phyloP scores from a whole-genome alignment of 2,888 invertebrate species.

The Agrilus mali region DNA sequence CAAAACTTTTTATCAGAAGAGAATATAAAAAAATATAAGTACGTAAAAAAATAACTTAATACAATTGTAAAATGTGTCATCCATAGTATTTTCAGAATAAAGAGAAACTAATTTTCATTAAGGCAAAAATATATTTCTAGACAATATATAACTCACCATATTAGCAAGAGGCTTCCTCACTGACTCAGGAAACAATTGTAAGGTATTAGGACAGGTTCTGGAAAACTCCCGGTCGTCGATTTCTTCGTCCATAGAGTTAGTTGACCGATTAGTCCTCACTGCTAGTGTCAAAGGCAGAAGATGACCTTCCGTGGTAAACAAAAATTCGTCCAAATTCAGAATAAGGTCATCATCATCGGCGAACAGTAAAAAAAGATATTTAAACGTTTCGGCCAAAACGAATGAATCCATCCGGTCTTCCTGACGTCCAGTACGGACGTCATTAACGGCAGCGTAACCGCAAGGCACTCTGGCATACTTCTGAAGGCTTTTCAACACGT shows the following conservation, averaged over 20 bases:
- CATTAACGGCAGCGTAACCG: slow-evolving; percentile 95
- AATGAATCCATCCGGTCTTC: slow-evolving; percentile 99
- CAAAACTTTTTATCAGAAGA: too few relatives aligned
- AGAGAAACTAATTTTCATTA: too few relatives aligned
- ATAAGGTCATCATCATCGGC: slow-evolving; percentile 75
- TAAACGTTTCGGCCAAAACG: slow-evolving; percentile 94
- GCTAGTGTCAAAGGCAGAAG: slow-evolving; percentile 79
- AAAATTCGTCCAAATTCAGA: slow-evolving; percentile 72
- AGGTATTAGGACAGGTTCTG: slow-evolving; percentile 73
- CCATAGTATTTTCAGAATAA: too few relatives aligned
- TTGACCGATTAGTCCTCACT: slow-evolving; percentile 43
- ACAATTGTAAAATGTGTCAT: too few relatives aligned
- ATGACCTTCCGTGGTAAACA: slow-evolving; percentile 92
- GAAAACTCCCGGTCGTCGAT: slow-evolving; percentile 45
- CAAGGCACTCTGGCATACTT: slow-evolving; percentile 86
- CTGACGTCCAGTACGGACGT: slow-evolving; percentile 63
- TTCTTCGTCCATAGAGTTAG: slow-evolving; percentile 37
- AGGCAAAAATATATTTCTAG: too few relatives aligned
- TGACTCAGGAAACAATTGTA: slow-evolving; percentile 70
- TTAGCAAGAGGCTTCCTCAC: slow-evolving; percentile 75
- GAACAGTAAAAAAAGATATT: slow-evolving; percentile 90
- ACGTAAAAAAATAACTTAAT: too few relatives aligned
- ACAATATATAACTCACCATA: slow-evolving; percentile 41
- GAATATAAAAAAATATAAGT: too few relatives aligned
- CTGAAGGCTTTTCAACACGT: slow-evolving; percentile 79